A percentile compares a stretch with the other conserved stretches of the same genome.
Evolutionary conservation across 2,113 vertebrate species (phyloP).

Genomic region (Diphyllodes magnificus): DNA sequence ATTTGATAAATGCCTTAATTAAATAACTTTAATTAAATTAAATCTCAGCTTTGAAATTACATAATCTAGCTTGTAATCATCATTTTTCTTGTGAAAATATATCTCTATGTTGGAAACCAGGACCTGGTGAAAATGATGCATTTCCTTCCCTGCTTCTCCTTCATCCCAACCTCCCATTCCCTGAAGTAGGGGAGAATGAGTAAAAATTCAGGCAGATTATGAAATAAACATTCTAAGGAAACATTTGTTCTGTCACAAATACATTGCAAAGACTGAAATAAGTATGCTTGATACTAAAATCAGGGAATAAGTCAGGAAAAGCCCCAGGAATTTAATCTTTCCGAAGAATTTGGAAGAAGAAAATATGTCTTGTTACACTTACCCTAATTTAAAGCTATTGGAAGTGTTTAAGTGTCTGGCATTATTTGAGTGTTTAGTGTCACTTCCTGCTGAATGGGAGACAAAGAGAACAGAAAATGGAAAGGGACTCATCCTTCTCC

Average conservation of each 20-base stretch:
- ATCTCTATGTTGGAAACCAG: not conserved
- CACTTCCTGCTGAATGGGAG: not conserved
- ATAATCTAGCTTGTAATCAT: not conserved
- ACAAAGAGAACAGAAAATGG: not conserved
- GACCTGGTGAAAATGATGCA: not conserved
- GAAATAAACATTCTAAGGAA: not conserved
- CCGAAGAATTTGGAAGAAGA: not conserved
- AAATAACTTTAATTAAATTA: not conserved
- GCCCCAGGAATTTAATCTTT: not conserved
- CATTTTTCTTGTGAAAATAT: not conserved
- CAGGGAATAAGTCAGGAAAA: not conserved
- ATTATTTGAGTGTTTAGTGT: not conserved
- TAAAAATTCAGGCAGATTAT: not conserved
- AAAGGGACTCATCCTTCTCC: not conserved
- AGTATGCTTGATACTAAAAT: not conserved
- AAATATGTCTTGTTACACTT: not conserved
- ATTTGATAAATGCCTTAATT: not conserved
- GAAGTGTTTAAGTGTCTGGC: not conserved
- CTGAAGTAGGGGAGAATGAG: not conserved
- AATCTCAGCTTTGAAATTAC: not conserved
- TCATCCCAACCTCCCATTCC: not conserved
- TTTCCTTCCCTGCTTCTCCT: not conserved
- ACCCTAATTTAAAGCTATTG: not conserved
- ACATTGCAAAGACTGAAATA: not conserved
- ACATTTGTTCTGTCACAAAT: not conserved